These are phyloP conservation scores for Xylota segnis DNA, from an alignment of 2,888 invertebrate species.

Conservation along the genomic window DNA sequence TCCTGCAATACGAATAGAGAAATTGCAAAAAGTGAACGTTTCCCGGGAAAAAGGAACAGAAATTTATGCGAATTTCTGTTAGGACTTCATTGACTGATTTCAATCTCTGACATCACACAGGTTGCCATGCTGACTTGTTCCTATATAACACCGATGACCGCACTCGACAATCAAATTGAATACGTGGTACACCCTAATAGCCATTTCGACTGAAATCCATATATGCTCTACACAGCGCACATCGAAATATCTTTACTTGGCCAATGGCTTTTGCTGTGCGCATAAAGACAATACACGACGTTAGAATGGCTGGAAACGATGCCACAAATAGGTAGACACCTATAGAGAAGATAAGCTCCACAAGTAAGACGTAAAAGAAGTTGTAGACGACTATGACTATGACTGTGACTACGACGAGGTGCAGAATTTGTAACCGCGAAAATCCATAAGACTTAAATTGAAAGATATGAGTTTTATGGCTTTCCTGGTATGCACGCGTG, in stretches of 20 bases:
- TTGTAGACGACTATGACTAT: constrained; percentile 43
- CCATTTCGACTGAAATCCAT: constrained; percentile 54
- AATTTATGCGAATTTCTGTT: constrained; percentile 73
- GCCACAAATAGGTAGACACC: constrained; percentile 68
- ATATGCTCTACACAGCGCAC: constrained; percentile 18
- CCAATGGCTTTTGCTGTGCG: constrained; percentile 33
- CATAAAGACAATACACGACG: constrained; percentile 56
- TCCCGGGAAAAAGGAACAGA: constrained; percentile 62
- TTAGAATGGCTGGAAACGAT: constrained; percentile 62
- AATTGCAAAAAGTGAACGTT: constrained; percentile 51
- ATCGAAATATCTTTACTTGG: constrained; percentile 37
- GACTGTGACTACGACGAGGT: constrained; percentile 13
- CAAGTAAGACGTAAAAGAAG: constrained; percentile 72
- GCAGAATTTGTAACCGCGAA: constrained; percentile 70
- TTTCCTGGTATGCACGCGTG: constrained; percentile 64
- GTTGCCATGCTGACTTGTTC: constrained; percentile 64
- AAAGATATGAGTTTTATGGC: constrained; percentile 76
- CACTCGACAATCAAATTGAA: constrained; percentile 73
- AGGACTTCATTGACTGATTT: constrained; percentile 75
- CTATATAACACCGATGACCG: constrained; percentile 74
- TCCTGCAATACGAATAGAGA: constrained; percentile 28
- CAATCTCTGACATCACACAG: constrained; percentile 75
- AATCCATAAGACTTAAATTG: constrained; percentile 76
- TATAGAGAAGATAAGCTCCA: constrained; percentile 67
- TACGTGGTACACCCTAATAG: constrained; percentile 44